These are phyloP conservation scores for Phalacrocorax aristotelis DNA, from an alignment of 2,113 vertebrate genomes.

Conservation along the genomic window DNA sequence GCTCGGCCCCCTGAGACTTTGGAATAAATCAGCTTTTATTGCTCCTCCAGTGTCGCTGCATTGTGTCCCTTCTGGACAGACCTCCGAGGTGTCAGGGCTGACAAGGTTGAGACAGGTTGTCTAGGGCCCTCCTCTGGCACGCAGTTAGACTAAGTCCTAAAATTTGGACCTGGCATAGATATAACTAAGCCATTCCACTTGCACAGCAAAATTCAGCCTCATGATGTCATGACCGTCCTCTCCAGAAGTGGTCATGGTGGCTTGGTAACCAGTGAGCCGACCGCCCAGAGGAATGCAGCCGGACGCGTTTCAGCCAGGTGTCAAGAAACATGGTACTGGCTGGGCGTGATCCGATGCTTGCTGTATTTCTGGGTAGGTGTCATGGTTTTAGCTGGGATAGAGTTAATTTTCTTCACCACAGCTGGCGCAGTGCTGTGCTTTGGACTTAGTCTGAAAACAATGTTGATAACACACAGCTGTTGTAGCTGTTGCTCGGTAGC, in stretches of 20 bases:
- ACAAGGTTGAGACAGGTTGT: not conserved
- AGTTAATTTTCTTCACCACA: too few relatives aligned
- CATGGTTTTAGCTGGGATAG: too few relatives aligned
- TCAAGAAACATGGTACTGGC: not conserved
- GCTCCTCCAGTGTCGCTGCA: not conserved
- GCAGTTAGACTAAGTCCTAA: not conserved
- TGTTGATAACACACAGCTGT: too few relatives aligned
- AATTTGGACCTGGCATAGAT: not conserved
- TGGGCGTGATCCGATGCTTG: not conserved
- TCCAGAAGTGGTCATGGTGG: not conserved
- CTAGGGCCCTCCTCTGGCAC: not conserved
- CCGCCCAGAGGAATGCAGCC: not conserved
- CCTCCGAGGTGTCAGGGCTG: not conserved
- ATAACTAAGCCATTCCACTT: not conserved
- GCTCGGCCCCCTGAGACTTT: not conserved
- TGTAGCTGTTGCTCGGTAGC: too few relatives aligned
- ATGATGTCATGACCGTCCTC: not conserved
- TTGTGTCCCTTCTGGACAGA: not conserved
- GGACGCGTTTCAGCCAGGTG: accelerated
- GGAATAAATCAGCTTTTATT: not conserved
- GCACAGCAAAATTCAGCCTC: not conserved
- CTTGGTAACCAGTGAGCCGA: not conserved
- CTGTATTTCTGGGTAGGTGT: not conserved
- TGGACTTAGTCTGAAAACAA: too few relatives aligned
- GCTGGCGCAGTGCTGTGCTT: too few relatives aligned